Conservation (phyloP, 2,797 vertebrate species). For the Anguilla pacifica region DNA sequence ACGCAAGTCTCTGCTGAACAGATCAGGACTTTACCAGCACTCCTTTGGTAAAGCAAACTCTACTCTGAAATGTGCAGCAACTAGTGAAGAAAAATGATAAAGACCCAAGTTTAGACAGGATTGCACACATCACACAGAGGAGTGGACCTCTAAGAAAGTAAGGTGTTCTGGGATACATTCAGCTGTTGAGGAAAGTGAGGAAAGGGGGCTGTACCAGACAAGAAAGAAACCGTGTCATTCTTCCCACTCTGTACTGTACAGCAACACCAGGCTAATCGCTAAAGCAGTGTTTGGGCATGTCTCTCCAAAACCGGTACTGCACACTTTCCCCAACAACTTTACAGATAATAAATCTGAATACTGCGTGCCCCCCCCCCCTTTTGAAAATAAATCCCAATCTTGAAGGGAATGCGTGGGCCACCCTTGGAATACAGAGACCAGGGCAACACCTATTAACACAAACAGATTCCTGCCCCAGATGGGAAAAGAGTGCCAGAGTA, state of each 20-base stretch:
- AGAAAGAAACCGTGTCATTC: background rate
- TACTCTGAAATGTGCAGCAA: background rate
- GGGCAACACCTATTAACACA: slow-evolving; percentile 9
- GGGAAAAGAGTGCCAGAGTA: background rate
- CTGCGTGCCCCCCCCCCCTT: background rate
- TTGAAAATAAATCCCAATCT: background rate
- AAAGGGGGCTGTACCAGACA: background rate
- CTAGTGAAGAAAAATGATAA: background rate
- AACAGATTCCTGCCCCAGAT: background rate
- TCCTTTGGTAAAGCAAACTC: background rate
- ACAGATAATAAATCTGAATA: background rate
- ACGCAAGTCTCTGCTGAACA: background rate
- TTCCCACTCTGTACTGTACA: background rate
- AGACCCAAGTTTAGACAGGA: background rate
- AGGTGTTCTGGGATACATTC: background rate
- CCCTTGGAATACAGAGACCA: slow-evolving; percentile 1
- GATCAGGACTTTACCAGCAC: background rate
- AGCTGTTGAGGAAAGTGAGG: background rate
- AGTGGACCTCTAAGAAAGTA: background rate
- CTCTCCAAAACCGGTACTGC: background rate
- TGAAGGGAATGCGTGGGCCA: background rate
- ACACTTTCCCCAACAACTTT: background rate
- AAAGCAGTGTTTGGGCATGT: slow-evolving; percentile 3
- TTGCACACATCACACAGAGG: background rate
- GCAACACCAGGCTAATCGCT: background rate